phyloP scores from a whole-genome alignment of 2,888 invertebrate genomes.

The Siphlonurus alternatus region DNA sequence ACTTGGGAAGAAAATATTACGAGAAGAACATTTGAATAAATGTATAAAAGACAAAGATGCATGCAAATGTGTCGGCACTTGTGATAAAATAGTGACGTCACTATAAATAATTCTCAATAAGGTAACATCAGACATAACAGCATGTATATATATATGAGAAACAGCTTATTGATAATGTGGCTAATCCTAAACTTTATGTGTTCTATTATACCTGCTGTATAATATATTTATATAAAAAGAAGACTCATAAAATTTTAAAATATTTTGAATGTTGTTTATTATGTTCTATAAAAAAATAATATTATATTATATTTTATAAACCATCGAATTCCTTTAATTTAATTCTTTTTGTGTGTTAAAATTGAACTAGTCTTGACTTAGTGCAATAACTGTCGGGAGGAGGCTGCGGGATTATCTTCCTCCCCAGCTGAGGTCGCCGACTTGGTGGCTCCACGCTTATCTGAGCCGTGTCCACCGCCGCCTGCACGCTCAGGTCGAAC shows the following conservation, averaged over 20 bases:
- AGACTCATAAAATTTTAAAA: background rate
- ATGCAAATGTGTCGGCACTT: no score
- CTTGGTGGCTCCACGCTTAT: constrained; percentile 1
- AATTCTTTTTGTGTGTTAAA: background rate
- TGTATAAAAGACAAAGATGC: no score
- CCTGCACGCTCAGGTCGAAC: background rate
- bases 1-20: no score
- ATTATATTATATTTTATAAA: background rate
- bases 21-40: no score
- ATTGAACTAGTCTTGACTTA: background rate
- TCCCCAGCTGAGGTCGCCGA: background rate
- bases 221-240: background rate
- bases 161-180: background rate
- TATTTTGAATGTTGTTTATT: no score
- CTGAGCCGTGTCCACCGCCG: background rate
- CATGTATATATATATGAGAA: no score
- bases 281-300: background rate
- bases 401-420: background rate
- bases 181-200: background rate
- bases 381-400: background rate
- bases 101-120: no score
- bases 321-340: background rate
- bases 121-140: no score
- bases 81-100: no score
- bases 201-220: background rate